phyloP scores from a whole-genome alignment of 2,797 vertebrate species.

The Melanotaenia trifasciata region DNA sequence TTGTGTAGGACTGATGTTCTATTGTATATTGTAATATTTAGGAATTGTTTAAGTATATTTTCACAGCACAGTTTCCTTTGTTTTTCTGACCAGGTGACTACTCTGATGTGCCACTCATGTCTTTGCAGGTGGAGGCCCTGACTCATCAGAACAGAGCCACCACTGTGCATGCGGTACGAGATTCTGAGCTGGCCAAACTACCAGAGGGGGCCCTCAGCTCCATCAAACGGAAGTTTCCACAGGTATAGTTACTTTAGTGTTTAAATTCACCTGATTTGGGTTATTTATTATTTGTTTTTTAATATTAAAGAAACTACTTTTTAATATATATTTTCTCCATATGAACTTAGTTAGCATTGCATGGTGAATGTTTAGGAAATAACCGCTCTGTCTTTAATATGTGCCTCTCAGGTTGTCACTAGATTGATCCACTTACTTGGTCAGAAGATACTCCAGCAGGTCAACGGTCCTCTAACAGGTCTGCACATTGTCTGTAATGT shows the following conservation, averaged over 20 bases:
- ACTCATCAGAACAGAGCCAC: constrained; percentile 94
- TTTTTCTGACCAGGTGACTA: neutral
- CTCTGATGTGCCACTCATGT: neutral
- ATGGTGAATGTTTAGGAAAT: neutral
- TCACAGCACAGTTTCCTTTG: neutral
- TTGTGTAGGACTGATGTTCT: too few species aligned
- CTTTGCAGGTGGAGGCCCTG: constrained; percentile 91
- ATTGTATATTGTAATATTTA: neutral
- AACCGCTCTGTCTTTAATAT: neutral
- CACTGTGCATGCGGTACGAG: constrained; percentile 93
- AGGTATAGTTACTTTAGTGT: constrained; percentile 75
- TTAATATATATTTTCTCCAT: too few species aligned
- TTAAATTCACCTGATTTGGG: too few species aligned
- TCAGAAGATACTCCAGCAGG: constrained; percentile 96
- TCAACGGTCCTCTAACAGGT: constrained; percentile 86
- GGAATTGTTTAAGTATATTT: neutral
- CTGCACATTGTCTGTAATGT: constrained; percentile 27
- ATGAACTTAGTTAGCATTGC: too few species aligned
- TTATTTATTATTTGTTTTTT: too few species aligned
- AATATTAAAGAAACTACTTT: too few species aligned
- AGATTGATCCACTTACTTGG: constrained; percentile 93
- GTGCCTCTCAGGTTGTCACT: constrained; percentile 89
- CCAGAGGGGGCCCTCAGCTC: constrained; percentile 92
- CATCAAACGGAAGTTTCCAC: constrained; percentile 95
- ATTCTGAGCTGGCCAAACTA: constrained; percentile 96